Percentiles rank a stretch among this genome's conserved stretches.
Evolutionary conservation across 2,888 invertebrate genomes (phyloP).

Genomic region (Cistogaster globosa): DNA sequence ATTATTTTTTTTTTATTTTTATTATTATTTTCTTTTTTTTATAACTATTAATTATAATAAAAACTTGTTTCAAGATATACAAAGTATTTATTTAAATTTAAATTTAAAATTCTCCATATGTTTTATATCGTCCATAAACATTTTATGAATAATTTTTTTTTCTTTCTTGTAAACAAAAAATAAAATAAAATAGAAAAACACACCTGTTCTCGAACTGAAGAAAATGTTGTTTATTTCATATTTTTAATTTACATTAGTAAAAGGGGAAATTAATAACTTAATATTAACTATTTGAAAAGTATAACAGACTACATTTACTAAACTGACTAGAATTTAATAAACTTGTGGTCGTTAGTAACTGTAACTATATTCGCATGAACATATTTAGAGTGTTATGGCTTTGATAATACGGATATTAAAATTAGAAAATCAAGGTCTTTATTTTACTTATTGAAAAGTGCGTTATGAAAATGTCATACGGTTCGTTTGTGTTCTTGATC

Average conservation of each 20-base stretch:
- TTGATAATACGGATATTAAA: conserved; percentile 37
- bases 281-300: background rate
- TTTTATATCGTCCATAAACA: background rate
- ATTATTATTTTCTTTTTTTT: background rate
- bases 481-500: conserved; percentile 2
- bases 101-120: conserved; percentile 19
- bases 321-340: background rate
- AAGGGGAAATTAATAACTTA: conserved; percentile 24
- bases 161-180: background rate
- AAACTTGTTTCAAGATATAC: background rate
- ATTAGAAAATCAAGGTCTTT: conserved; percentile 49
- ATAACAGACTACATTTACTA: conserved; percentile 13
- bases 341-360: no score
- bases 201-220: conserved; percentile 14
- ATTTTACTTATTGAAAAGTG: conserved; percentile 22
- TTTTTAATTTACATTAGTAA: conserved; percentile 1
- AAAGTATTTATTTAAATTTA: background rate
- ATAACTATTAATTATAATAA: background rate
- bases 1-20: background rate
- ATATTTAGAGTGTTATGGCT: background rate
- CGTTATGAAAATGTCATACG: conserved; percentile 36
- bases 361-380: no score
- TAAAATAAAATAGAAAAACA: background rate
- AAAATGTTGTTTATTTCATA: conserved; percentile 17
- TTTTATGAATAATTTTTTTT: conserved; percentile 13